Conservation (phyloP, 2,797 vertebrate species). For the Lagodon rhomboides region DNA sequence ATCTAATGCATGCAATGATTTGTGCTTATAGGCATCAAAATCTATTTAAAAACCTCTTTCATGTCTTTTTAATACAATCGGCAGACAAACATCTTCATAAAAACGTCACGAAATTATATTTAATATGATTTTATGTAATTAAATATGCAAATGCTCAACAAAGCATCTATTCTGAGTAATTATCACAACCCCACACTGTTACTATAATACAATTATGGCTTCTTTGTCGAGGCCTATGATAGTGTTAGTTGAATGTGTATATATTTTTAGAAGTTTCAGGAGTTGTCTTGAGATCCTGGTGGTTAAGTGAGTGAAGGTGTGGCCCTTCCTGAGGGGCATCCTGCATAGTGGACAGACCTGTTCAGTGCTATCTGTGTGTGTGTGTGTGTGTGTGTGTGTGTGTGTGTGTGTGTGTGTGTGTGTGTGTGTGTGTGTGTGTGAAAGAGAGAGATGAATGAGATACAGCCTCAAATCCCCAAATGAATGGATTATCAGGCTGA, state of each 20-base stretch:
- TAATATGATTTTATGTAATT: slow-evolving; percentile 7
- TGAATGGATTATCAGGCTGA: slow-evolving; percentile 14
- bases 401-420: slow-evolving; percentile 26
- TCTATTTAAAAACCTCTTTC: background rate
- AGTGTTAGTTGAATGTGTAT: background rate
- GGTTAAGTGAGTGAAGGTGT: slow-evolving; percentile 36
- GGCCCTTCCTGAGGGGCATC: slow-evolving; percentile 20
- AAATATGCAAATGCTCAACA: slow-evolving; percentile 24
- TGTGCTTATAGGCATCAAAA: background rate
- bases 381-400: slow-evolving; percentile 28
- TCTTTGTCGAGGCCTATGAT: background rate
- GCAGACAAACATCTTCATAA: background rate
- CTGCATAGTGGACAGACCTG: slow-evolving; percentile 63
- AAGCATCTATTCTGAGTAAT: background rate
- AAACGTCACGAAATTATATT: background rate
- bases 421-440: slow-evolving; percentile 33
- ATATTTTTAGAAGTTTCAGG: background rate
- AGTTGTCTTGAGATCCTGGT: background rate
- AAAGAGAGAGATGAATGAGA: background rate
- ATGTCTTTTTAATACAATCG: background rate
- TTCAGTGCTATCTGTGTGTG: slow-evolving; percentile 46
- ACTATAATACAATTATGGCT: background rate
- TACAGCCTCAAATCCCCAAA: slow-evolving; percentile 6
- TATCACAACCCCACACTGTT: background rate
- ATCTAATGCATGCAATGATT: background rate